A percentile compares a stretch with the other conserved stretches of the same genome.
These are phyloP conservation scores for Noctua janthina DNA, from an alignment of 2,888 invertebrate species.

Conservation along the genomic window DNA sequence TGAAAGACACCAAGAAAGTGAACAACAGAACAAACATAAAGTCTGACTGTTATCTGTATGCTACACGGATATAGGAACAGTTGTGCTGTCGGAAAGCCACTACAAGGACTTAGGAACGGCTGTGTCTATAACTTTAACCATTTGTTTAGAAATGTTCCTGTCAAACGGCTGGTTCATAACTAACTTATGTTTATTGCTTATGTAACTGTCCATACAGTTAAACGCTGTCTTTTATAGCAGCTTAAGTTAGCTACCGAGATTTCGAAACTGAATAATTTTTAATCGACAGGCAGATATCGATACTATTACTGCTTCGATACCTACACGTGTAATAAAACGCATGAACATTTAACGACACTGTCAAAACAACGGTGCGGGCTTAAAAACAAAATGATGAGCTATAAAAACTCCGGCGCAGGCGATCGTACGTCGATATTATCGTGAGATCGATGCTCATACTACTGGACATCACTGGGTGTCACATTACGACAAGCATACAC, in stretches of 20 bases:
- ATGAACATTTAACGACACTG: slow-evolving; percentile 62
- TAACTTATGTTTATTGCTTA: slow-evolving; percentile 39
- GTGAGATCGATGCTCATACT: slow-evolving; percentile 64
- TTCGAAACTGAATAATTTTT: slow-evolving; percentile 51
- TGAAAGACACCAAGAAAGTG: neutral
- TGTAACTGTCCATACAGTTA: slow-evolving; percentile 13
- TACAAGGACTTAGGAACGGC: slow-evolving; percentile 4
- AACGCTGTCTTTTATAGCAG: slow-evolving; percentile 53
- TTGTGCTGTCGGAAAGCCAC: neutral
- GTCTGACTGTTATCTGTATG: neutral
- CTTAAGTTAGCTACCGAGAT: slow-evolving; percentile 52
- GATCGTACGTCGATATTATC: slow-evolving; percentile 66
- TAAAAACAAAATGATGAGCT: slow-evolving; percentile 65
- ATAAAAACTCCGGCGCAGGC: slow-evolving; percentile 64
- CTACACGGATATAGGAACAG: slow-evolving; percentile 14
- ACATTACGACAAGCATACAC: slow-evolving; percentile 45
- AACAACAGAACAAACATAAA: neutral
- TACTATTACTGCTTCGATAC: slow-evolving; percentile 51
- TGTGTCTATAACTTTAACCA: slow-evolving; percentile 25
- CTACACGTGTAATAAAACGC: slow-evolving; percentile 53
- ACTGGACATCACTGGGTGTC: slow-evolving; percentile 69
- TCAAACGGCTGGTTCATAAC: slow-evolving; percentile 32
- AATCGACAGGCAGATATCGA: slow-evolving; percentile 51
- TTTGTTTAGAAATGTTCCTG: slow-evolving; percentile 34
- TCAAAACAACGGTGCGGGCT: slow-evolving; percentile 62